Evolutionary conservation across 2,797 vertebrate species (phyloP), one percentile per base, ranked within the genome.

Genomic region (Coracias cyanogaster): DNA sequence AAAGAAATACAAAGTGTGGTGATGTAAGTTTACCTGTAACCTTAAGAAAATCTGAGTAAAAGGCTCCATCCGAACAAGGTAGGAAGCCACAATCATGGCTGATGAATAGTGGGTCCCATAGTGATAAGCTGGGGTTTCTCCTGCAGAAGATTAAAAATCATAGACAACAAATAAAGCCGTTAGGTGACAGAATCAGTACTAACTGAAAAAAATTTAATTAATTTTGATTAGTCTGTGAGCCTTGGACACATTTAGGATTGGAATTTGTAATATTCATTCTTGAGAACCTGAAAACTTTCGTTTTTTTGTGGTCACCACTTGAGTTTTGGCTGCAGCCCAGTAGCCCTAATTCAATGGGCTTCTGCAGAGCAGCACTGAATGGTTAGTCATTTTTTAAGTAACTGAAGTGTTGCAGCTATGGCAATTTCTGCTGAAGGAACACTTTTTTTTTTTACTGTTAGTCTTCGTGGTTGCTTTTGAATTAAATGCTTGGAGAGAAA

Each of bases 81-180:
- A 99, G 1, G 99, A 99, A 39, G 99, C 99, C n/a, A 99, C 99
- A 5, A 99, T 99, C 99, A 99, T 99, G 90, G 99, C 99, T 0
- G 99, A 99, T 4, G 99, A 99, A 94, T 99, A 99, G 97, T 99
- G 99, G 12, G 99, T 99, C 61, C 99, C 99, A 21, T 99, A 99
- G 97, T 99, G 99, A 93, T 99, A 99, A 1, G 99, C 99, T 18
- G 99, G 99, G 18, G 99, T 99, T 97, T 99, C 99, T 62, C 99
- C 99, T 99, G 94, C 37, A 61, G 74, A 78, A 84, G 55, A 55
- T 90, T 13, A 86, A 83, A 94, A 64, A 52, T 11, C 28, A 80
- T 11, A 51, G 85, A 84, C 54, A 39, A 61, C 19, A 89, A 82
- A 77, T 51, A 69, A 62, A 60, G 35, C 62, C 82, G 55, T 66